Evolutionary conservation across 2,113 vertebrate genomes (phyloP).

Genomic region (Austrofundulus limnaeus): DNA sequence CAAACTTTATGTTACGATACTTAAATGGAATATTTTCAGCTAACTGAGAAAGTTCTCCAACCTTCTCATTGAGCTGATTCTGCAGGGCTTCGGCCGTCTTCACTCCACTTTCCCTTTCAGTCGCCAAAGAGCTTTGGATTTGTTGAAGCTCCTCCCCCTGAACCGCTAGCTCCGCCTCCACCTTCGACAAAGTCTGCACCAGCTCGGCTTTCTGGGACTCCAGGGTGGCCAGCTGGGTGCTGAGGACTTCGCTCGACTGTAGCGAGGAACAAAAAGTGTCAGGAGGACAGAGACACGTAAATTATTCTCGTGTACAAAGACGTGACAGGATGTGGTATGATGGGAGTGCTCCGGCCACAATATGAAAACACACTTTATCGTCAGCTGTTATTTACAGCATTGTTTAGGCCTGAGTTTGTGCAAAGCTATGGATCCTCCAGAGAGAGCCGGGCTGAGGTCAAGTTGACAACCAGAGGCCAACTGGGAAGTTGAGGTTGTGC

Average conservation of each 20-base stretch:
- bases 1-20: too few species aligned
- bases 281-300: not conserved
- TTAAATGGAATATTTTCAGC: not conserved
- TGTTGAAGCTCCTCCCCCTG: slow-evolving; percentile 77
- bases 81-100: slow-evolving; percentile 78
- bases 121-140: slow-evolving; percentile 72
- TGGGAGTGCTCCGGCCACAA: slow-evolving; percentile 14
- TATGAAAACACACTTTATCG: slow-evolving; percentile 12
- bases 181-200: slow-evolving; percentile 57
- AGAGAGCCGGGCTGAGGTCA: slow-evolving; percentile 26
- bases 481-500: slow-evolving; percentile 37
- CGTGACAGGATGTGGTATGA: slow-evolving; percentile 22
- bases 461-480: not conserved
- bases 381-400: slow-evolving; percentile 13
- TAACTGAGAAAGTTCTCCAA: slow-evolving; percentile 31
- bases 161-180: slow-evolving; percentile 68
- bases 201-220: slow-evolving; percentile 81
- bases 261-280: not conserved
- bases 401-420: slow-evolving; percentile 11
- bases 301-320: too few species aligned
- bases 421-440: slow-evolving; percentile 17
- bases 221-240: slow-evolving; percentile 67
- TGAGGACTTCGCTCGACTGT: slow-evolving; percentile 77
- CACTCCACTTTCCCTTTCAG: slow-evolving; percentile 76
- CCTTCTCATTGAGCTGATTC: slow-evolving; percentile 84